These are phyloP conservation scores for Strongylocentrotus purpuratus DNA, from an alignment of 35 echinoderm and acorn worm species.

Conservation along the genomic window DNA sequence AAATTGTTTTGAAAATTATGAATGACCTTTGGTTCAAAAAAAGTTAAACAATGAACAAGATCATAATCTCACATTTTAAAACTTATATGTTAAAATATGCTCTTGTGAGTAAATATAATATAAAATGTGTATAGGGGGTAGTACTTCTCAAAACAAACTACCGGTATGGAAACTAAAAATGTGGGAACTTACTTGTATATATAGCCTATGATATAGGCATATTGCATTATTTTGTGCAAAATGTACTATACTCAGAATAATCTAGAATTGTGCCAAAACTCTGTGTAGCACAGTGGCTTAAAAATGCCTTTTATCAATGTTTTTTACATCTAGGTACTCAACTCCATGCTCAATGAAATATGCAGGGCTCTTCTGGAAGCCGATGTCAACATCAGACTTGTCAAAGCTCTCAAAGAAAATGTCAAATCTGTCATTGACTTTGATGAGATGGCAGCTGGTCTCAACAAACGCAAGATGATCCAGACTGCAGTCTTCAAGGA, in stretches of 20 bases:
- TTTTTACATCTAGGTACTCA: slow-evolving; percentile 80
- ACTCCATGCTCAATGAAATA: slow-evolving; percentile 98
- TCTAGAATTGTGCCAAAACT: background rate
- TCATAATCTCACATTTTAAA: too few species aligned
- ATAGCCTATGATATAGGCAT: background rate
- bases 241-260: background rate
- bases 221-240: background rate
- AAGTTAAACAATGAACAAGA: too few species aligned
- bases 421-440: slow-evolving; percentile 97
- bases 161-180: too few species aligned
- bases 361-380: slow-evolving; percentile 95
- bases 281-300: background rate
- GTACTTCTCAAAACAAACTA: too few species aligned
- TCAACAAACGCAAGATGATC: slow-evolving; percentile 99
- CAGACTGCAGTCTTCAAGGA: slow-evolving; percentile 99
- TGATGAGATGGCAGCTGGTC: slow-evolving; percentile 99
- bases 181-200: too few species aligned
- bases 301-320: background rate
- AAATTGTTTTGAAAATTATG: too few species aligned
- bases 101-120: too few species aligned
- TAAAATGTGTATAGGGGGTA: too few species aligned
- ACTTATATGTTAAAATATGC: too few species aligned
- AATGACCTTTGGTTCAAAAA: too few species aligned
- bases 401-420: slow-evolving; percentile 91
- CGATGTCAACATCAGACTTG: slow-evolving; percentile 93